Conservation (phyloP, 1,140 invertebrate genomes). For the Homalodisca vitripennis region DNA sequence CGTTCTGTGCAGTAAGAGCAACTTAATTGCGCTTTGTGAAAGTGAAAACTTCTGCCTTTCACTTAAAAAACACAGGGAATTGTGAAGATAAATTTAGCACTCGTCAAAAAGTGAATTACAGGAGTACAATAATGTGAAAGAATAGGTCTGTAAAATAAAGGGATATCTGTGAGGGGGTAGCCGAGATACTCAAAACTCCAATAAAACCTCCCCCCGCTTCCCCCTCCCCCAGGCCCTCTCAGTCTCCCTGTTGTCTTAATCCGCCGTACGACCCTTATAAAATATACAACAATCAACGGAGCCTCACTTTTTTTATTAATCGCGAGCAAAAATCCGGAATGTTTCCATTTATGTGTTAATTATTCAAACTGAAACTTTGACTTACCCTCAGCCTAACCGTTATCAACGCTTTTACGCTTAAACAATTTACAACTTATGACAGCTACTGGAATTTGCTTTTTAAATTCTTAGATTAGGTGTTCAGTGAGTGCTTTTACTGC, state of each 20-base stretch:
- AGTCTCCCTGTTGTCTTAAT: too few relatives aligned
- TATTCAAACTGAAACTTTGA: too few relatives aligned
- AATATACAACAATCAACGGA: neutral
- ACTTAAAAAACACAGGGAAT: neutral
- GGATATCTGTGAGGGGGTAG: neutral
- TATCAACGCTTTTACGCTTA: too few relatives aligned
- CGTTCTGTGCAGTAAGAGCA: too few relatives aligned
- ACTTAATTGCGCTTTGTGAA: neutral
- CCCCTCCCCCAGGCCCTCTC: too few relatives aligned
- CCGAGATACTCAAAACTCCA: neutral
- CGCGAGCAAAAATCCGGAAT: slow-evolving; percentile 7
- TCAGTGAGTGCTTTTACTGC: too few relatives aligned
- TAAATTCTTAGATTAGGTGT: too few relatives aligned
- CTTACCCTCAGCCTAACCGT: too few relatives aligned
- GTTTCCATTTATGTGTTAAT: slow-evolving; percentile 13
- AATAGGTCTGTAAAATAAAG: neutral
- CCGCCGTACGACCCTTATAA: neutral
- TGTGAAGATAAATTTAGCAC: neutral
- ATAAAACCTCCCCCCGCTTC: too few relatives aligned
- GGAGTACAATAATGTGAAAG: neutral
- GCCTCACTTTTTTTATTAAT: slow-evolving; percentile 12
- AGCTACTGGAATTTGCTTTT: too few relatives aligned
- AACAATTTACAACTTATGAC: too few relatives aligned
- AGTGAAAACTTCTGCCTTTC: neutral
- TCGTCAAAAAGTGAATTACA: slow-evolving; percentile 6